Evolutionary conservation across 2,888 invertebrate species (phyloP).

Genomic region (Helobdella robusta): DNA sequence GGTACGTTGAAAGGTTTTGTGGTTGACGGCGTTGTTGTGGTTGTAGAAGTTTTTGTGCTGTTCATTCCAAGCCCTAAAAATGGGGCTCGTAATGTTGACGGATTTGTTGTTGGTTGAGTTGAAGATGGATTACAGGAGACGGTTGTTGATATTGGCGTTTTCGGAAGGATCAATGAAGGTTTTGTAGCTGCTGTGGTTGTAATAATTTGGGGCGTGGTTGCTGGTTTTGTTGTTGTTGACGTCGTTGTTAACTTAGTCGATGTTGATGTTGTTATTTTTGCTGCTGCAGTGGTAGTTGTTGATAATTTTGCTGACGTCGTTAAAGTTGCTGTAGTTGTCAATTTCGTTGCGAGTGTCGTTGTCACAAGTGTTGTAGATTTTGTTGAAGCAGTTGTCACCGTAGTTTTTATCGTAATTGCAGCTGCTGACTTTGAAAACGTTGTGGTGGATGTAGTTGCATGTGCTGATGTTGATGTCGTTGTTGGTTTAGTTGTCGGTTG

Average conservation of each 20-base stretch:
- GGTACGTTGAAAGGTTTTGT: no score
- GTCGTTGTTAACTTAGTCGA: background rate
- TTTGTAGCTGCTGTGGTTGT: constrained; percentile 10
- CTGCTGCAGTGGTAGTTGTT: constrained; percentile 9
- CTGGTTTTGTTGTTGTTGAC: background rate
- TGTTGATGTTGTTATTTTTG: background rate
- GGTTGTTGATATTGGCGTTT: no score
- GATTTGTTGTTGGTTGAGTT: background rate
- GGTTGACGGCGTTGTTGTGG: no score
- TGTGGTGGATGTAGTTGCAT: background rate
- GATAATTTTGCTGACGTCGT: background rate
- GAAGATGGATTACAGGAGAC: no score
- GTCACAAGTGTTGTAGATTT: background rate
- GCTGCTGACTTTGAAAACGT: no score
- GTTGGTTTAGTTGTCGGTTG: background rate
- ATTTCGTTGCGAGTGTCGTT: constrained; percentile 1
- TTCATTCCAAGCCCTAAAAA: no score
- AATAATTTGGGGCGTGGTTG: constrained; percentile 1
- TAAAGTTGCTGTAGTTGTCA: constrained; percentile 3
- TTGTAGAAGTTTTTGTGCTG: no score
- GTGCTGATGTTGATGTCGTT: background rate
- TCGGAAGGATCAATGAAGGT: no score
- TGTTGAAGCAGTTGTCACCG: background rate
- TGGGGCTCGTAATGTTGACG: background rate
- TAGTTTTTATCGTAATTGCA: background rate